Conservation (phyloP, 2,797 vertebrate genomes). For the Decapterus maruadsi region DNA sequence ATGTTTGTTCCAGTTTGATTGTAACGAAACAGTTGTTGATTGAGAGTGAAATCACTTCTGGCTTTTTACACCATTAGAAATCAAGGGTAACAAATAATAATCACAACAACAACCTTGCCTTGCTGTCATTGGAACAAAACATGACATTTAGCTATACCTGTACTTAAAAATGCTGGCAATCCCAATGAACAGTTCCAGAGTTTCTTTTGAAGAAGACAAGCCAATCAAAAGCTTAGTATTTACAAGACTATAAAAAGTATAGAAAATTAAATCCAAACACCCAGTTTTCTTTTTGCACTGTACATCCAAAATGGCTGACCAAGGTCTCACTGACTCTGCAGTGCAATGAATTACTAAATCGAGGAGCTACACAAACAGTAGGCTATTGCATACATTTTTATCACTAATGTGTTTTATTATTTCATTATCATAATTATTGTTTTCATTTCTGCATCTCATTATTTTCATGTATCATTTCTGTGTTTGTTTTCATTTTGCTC, state of each 20-base stretch:
- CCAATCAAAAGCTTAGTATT: neutral
- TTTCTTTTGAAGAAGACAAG: neutral
- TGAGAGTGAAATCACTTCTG: neutral
- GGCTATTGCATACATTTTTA: neutral
- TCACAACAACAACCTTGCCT: neutral
- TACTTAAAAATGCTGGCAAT: neutral
- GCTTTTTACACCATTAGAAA: neutral
- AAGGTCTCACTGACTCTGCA: neutral
- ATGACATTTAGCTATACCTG: neutral
- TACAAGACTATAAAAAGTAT: neutral
- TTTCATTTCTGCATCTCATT: no score
- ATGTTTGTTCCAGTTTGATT: neutral
- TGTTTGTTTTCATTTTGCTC: no score
- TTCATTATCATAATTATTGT: no score
- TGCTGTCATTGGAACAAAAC: neutral
- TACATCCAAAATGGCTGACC: neutral
- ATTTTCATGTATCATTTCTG: no score
- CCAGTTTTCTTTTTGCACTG: neutral
- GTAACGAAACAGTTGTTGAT: neutral
- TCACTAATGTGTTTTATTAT: no score
- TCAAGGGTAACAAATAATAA: neutral
- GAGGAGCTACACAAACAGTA: neutral
- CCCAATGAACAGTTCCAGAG: no score
- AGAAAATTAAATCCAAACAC: neutral
- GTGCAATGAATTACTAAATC: neutral